Evolutionary conservation across 2,797 vertebrate species (phyloP).

Genomic region (Crocidura indochinensis): DNA sequence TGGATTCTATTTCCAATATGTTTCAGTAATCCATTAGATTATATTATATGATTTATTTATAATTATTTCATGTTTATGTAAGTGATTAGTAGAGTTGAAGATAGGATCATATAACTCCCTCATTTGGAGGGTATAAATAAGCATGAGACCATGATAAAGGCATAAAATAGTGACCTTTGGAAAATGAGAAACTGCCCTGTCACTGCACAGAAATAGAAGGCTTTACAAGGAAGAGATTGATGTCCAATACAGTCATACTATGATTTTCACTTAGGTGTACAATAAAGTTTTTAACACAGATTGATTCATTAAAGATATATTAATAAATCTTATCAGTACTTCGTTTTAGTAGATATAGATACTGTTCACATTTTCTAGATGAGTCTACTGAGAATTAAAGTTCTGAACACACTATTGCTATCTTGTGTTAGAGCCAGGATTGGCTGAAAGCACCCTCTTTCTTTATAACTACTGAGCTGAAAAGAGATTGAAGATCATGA

Average conservation of each 20-base stretch:
- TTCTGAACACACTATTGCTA: background rate
- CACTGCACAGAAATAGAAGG: background rate
- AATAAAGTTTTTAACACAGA: constrained; percentile 6
- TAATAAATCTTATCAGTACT: background rate
- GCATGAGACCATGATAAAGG: background rate
- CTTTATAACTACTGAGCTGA: background rate
- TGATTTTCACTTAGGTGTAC: background rate
- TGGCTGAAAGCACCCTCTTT: background rate
- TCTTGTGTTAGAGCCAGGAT: background rate
- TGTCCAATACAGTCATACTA: background rate
- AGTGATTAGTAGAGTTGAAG: background rate
- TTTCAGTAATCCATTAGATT: background rate
- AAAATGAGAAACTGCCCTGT: background rate
- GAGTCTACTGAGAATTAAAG: background rate
- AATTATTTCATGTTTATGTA: background rate
- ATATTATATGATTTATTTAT: too few species aligned
- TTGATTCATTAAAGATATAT: background rate
- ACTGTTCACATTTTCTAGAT: background rate
- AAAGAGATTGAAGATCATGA: background rate
- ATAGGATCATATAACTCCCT: background rate
- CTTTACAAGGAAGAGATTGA: constrained; percentile 23
- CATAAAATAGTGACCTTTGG: background rate
- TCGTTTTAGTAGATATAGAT: background rate
- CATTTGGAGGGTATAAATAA: background rate
- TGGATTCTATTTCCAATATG: background rate